phyloP scores from a whole-genome alignment of 2,113 vertebrate species.

The Parus major region DNA sequence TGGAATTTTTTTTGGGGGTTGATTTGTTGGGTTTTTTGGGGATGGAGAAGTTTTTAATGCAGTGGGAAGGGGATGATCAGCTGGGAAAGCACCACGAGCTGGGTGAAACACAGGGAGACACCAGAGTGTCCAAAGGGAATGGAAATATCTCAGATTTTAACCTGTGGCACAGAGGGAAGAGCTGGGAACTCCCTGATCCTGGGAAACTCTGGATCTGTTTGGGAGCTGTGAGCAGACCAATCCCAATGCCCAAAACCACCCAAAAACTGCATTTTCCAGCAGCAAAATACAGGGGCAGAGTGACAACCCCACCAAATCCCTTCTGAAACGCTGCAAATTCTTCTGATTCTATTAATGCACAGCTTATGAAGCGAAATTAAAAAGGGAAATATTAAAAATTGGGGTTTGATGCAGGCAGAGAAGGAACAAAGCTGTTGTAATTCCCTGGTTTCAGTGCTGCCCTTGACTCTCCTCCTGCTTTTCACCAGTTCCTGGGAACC shows the following conservation, averaged over 20 bases:
- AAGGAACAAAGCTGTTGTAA: neutral
- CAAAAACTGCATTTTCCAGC: neutral
- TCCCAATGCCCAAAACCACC: neutral
- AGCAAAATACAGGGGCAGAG: rapidly evolving
- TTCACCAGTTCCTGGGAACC: slow-evolving; percentile 14
- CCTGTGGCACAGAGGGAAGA: rapidly evolving
- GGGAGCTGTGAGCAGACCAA: rapidly evolving
- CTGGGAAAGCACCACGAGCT: neutral
- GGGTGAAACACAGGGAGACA: neutral
- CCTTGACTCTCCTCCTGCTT: neutral
- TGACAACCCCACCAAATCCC: neutral
- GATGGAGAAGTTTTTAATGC: neutral
- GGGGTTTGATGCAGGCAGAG: neutral
- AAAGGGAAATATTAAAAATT: neutral
- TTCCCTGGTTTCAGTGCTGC: neutral
- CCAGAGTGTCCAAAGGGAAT: neutral
- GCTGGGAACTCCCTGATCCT: neutral
- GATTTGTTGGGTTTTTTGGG: neutral
- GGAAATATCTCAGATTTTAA: neutral
- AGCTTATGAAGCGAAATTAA: neutral
- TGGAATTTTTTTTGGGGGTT: no score
- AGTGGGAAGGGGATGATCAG: neutral
- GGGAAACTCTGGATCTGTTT: neutral
- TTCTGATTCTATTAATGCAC: neutral
- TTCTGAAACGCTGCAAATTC: rapidly evolving